A percentile compares a stretch with the other conserved stretches of the same genome.
phyloP scores from a whole-genome alignment of 2,888 invertebrate genomes.

The Caenorhabditis auriculariae region DNA sequence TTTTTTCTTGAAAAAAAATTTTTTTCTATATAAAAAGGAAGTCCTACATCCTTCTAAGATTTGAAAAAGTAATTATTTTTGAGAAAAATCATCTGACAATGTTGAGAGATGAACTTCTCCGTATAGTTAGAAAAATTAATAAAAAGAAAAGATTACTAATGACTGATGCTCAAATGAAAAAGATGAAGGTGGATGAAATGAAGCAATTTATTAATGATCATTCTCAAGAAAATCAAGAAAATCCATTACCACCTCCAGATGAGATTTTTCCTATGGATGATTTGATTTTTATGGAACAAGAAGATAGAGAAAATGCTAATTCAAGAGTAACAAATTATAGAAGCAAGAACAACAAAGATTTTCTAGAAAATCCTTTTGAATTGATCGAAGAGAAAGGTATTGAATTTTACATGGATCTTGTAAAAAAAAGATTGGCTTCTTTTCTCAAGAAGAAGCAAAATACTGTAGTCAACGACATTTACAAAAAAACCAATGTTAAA shows the following conservation, averaged over 20 bases:
- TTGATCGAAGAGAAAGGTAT: conserved; percentile 1
- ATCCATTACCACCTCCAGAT: not conserved
- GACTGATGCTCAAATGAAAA: too few species aligned
- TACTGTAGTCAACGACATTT: conserved; percentile 19
- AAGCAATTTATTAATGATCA: conserved; percentile 3
- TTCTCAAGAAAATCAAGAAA: not conserved
- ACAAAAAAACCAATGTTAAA: conserved; percentile 14
- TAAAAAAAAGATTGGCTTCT: conserved; percentile 5
- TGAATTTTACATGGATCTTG: conserved; percentile 5
- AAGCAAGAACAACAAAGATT: conserved; percentile 1
- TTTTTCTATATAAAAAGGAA: too few species aligned
- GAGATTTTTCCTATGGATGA: conserved; percentile 23
- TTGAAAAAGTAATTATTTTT: too few species aligned
- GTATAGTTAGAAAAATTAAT: too few species aligned
- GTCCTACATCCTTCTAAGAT: too few species aligned
- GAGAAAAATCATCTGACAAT: too few species aligned
- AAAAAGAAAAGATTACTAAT: too few species aligned
- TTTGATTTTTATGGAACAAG: conserved; percentile 20
- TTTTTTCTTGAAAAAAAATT: too few species aligned
- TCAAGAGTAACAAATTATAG: conserved; percentile 15
- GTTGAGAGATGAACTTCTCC: too few species aligned
- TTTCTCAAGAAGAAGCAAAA: conserved; percentile 26
- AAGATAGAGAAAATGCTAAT: conserved; percentile 11
- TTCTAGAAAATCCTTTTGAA: conserved; percentile 12
- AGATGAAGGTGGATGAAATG: conserved; percentile 1